Base-by-base conservation (phyloP, 1,140 invertebrate species). In the Bombus terrestris region DNA sequence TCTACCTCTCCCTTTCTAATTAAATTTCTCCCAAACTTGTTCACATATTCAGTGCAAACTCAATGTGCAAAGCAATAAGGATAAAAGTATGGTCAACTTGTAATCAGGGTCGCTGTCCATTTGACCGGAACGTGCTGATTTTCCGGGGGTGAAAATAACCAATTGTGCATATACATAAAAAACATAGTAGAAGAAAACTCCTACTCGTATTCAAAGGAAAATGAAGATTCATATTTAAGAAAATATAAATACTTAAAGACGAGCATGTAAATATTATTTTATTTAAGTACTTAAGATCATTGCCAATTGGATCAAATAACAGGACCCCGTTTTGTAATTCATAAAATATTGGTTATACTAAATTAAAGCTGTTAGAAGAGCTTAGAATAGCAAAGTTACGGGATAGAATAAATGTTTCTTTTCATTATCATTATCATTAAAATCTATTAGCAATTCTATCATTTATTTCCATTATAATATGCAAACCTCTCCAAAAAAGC, bases 1-100 rank as follows among this genome's bases (percentile, higher is more conserved):
- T 90, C 90, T 93, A 92, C 85, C 86, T 92, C 72, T 88, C 89
- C 88, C 89, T 72, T 89, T 86, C 89, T 86, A 85, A 90, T 85
- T 77, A 86, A 83, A 47, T 77, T 88, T 86, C 62, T 82, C 86
- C 87, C 90, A 86, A 87, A 91, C 77, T 90, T 83, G 86, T 89
- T 80, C 83, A 89, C 66, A 83, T 88, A 74, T 83, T 91, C 69
- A 86, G 71, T 88, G 84, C 84, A 90, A 91, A 89, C 81, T 88
- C 78, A 90, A 90, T 90, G 84, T 88, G 90, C 89, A 90, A 88
- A 91, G 87, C 81, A 88, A 91, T 53, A 81, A 87, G 79, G 81
- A 85, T 78, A 89, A 86, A 86, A 81, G 35, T 87, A 91, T 87
- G 66, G 79, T 76, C 77, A 81, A 89, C 73, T 91, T 78, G 78